A percentile compares a stretch with the other conserved stretches of the same genome.
Conservation (phyloP, 2,797 vertebrate species). For the Sphaeramia orbicularis region DNA sequence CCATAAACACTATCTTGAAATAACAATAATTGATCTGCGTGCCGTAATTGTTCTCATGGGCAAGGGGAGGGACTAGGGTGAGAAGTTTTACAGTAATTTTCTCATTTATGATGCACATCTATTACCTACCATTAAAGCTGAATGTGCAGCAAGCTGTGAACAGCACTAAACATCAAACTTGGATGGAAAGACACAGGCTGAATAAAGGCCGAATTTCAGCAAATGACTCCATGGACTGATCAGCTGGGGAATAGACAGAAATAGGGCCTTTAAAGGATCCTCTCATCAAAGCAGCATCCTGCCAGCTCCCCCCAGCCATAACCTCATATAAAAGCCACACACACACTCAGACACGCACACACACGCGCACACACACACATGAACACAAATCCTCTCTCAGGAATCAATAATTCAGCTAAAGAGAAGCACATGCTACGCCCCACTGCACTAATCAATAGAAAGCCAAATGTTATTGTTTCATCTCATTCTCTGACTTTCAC, state of each 20-base stretch:
- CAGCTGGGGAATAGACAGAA: constrained; percentile 59
- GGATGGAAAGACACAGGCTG: constrained; percentile 29
- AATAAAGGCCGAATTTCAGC: constrained; percentile 56
- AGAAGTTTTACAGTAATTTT: constrained; percentile 54
- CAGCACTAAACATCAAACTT: constrained; percentile 35
- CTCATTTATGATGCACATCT: constrained; percentile 63
- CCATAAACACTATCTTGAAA: constrained; percentile 51
- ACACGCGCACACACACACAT: constrained; percentile 41
- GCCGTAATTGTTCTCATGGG: constrained; percentile 57
- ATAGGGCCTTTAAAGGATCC: constrained; percentile 70
- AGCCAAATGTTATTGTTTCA: constrained; percentile 86
- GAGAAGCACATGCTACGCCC: constrained; percentile 83
- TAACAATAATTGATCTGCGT: constrained; percentile 65
- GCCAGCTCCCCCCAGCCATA: constrained; percentile 62
- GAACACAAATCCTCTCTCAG: constrained; percentile 74
- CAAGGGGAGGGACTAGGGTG: constrained; percentile 29
- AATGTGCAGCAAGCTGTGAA: constrained; percentile 56
- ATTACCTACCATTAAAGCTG: constrained; percentile 69
- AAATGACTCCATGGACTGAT: constrained; percentile 60
- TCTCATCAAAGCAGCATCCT: constrained; percentile 76
- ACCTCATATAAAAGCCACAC: constrained; percentile 66
- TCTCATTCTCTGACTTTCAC: constrained; percentile 79
- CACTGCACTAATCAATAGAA: constrained; percentile 82
- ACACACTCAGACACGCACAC: constrained; percentile 19
- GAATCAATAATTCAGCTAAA: constrained; percentile 85